Percentiles rank a stretch among this genome's conserved stretches.
These are phyloP conservation scores for Aramus guarauna DNA, from an alignment of 2,113 vertebrate genomes.

Conservation along the genomic window DNA sequence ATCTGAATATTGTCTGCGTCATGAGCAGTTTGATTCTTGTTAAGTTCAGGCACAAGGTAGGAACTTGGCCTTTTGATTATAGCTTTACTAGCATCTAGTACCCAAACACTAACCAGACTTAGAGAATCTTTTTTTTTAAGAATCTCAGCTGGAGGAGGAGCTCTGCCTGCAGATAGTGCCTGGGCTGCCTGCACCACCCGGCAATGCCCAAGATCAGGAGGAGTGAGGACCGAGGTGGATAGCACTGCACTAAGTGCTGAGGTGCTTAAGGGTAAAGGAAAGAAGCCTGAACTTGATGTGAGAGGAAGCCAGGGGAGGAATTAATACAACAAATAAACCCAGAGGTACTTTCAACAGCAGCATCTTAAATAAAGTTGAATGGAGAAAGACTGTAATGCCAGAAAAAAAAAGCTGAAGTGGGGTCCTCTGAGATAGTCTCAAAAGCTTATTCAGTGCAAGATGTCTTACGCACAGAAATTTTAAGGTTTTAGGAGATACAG, in stretches of 20 bases:
- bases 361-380: background rate
- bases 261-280: background rate
- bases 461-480: background rate
- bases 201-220: background rate
- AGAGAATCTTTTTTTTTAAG: background rate
- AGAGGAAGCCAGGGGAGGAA: background rate
- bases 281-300: background rate
- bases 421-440: background rate
- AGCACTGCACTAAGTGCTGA: background rate
- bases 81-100: background rate
- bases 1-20: background rate
- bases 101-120: background rate
- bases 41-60: background rate
- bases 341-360: background rate
- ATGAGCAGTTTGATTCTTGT: background rate
- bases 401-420: background rate
- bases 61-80: background rate
- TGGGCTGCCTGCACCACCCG: background rate
- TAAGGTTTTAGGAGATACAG: background rate
- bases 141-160: background rate
- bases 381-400: background rate
- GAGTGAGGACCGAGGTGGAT: fast-evolving
- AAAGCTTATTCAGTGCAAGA: background rate
- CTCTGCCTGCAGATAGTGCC: background rate
- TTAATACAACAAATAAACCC: background rate